Evolutionary conservation across 2,888 invertebrate species (phyloP), one percentile per base, ranked within the genome.

Genomic region (Seira musarum): DNA sequence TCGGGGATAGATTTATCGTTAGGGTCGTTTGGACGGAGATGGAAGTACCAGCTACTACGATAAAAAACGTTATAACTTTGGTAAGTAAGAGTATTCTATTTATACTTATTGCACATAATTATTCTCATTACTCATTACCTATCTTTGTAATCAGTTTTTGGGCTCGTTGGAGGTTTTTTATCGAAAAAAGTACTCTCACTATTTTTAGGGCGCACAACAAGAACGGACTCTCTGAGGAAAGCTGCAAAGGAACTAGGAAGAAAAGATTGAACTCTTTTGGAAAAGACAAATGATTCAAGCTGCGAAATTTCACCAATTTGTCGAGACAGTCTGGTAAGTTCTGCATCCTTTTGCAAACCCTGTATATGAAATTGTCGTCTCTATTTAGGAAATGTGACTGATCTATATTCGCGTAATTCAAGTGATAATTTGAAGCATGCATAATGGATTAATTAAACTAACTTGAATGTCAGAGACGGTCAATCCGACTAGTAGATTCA

Each of bases 391-490:
- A 63, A 68, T 64, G 68, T n/a, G 64, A 69, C 22, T 25, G 53
- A 49, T 46, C 46, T 75, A 60, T 46, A 46, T 6, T 19, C 10
- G 35, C 2, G n/a, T 22, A n/a, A 5, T 25, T 10, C 15, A 17
- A 21, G 22, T 22, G 8, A 22, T 10, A 3, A 17, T n/a, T 25
- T n/a, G 6, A 25, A 67, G 46, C 24, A 8, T 46, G 40, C 21
- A 17, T 1, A 21, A 21, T 46, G 24, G 67, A 24, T n/a, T 8
- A 15, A 1, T 67, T 13, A 60, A n/a, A 65, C 17, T 72, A 77
- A 85, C 86, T 84, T 86, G 86, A 75, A 86, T 86, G 40, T 86
- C 85, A 19, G 80, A 80, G 64, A 86, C 86, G 15, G 80, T 74
- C 0, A 80, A 25, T 46, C 72, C 72, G 5, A 85, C 84, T 1